Conservation (phyloP, 2,888 invertebrate genomes). For the Troides helena region DNA sequence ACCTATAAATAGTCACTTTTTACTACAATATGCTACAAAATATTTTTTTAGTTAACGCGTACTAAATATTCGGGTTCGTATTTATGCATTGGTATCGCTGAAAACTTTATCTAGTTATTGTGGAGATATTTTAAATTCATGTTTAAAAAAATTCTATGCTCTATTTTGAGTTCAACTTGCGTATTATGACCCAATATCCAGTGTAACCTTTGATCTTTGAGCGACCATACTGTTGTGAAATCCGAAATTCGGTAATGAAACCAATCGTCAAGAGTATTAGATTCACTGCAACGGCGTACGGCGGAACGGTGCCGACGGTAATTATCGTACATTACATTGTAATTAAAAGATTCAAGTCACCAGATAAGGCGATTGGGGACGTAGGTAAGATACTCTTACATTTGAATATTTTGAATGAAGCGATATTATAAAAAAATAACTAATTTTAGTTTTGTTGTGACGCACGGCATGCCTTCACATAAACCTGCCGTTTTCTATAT, state of each 20-base stretch:
- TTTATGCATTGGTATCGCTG: too few relatives aligned
- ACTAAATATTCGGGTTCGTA: too few relatives aligned
- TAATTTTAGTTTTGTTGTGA: background rate
- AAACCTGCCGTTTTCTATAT: too few relatives aligned
- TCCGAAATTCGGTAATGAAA: background rate
- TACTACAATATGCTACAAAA: too few relatives aligned
- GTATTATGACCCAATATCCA: too few relatives aligned
- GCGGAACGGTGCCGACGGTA: background rate
- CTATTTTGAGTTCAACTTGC: background rate
- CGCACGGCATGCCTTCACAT: too few relatives aligned
- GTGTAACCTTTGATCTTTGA: background rate
- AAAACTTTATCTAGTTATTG: too few relatives aligned
- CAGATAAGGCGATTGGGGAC: background rate
- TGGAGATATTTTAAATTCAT: too few relatives aligned
- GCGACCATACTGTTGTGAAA: background rate
- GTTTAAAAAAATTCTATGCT: background rate
- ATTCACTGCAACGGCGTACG: background rate
- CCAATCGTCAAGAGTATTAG: background rate
- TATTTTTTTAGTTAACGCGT: too few relatives aligned
- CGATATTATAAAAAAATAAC: background rate
- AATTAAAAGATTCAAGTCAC: background rate
- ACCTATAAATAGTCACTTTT: too few relatives aligned
- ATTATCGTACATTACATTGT: slow-evolving; percentile 2
- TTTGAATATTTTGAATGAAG: background rate
- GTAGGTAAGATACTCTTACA: background rate